Conservation (phyloP, 2,797 vertebrate genomes). For the Anabacerthia variegaticeps region DNA sequence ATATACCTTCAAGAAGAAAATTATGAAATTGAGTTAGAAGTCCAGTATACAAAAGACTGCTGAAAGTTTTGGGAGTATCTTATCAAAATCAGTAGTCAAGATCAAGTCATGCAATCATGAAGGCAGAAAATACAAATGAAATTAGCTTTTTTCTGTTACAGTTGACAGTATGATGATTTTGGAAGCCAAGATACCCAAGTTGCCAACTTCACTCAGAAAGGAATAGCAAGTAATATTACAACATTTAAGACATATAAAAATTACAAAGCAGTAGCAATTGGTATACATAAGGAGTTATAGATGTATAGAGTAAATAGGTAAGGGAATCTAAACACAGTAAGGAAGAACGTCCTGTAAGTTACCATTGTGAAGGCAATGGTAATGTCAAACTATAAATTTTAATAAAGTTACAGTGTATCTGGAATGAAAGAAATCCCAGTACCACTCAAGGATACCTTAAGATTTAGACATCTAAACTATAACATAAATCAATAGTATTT, state of each 20-base stretch:
- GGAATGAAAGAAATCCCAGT: neutral
- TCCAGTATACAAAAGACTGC: neutral
- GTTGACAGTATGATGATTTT: neutral
- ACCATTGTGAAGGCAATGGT: neutral
- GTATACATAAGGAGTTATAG: neutral
- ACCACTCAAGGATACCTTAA: neutral
- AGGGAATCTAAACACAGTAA: neutral
- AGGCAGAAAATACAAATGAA: neutral
- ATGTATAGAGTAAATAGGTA: neutral
- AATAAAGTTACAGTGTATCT: neutral
- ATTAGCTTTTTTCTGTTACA: neutral
- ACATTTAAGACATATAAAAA: neutral
- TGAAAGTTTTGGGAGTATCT: neutral
- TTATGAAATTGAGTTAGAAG: neutral
- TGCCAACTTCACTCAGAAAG: neutral
- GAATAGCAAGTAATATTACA: neutral
- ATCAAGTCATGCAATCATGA: neutral
- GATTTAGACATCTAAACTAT: neutral
- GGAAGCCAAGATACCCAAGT: neutral
- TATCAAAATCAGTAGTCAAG: neutral
- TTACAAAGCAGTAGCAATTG: neutral
- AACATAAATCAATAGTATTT: neutral
- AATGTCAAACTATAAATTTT: neutral
- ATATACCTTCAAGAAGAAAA: neutral
- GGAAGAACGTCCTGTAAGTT: neutral